Evolutionary conservation across 1,140 invertebrate species (phyloP).

Genomic region (Colletes gigas): DNA sequence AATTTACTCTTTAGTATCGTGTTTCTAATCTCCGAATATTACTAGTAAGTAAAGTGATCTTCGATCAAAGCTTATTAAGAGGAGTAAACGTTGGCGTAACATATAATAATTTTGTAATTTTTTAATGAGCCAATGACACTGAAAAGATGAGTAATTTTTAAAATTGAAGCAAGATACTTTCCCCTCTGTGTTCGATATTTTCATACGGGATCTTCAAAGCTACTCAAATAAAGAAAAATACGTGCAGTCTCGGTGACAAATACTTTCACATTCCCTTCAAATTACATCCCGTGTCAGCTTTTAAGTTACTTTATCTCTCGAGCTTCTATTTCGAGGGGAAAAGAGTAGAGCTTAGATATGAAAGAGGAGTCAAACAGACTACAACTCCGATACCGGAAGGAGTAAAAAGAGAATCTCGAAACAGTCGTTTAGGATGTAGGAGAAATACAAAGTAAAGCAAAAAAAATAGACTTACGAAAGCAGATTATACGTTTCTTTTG

Average conservation of each 20-base stretch:
- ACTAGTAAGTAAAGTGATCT: background rate
- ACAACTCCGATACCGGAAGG: background rate
- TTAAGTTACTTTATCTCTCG: background rate
- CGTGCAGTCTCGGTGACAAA: background rate
- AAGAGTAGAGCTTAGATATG: background rate
- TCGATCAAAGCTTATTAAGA: background rate
- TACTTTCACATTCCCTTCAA: background rate
- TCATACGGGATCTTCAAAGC: background rate
- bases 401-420: background rate
- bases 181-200: background rate
- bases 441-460: background rate
- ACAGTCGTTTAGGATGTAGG: background rate
- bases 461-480: background rate
- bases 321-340: background rate
- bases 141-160: too few relatives aligned
- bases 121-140: background rate
- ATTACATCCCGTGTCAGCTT: background rate
- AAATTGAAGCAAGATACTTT: background rate
- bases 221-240: background rate
- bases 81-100: background rate
- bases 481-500: too few relatives aligned
- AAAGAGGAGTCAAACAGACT: background rate
- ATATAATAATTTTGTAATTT: background rate
- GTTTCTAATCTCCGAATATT: background rate
- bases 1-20: background rate